A percentile compares a stretch with the other conserved stretches of the same genome.
phyloP scores from a whole-genome alignment of 1,140 invertebrate species.

The Lysiphlebus fabarum region DNA sequence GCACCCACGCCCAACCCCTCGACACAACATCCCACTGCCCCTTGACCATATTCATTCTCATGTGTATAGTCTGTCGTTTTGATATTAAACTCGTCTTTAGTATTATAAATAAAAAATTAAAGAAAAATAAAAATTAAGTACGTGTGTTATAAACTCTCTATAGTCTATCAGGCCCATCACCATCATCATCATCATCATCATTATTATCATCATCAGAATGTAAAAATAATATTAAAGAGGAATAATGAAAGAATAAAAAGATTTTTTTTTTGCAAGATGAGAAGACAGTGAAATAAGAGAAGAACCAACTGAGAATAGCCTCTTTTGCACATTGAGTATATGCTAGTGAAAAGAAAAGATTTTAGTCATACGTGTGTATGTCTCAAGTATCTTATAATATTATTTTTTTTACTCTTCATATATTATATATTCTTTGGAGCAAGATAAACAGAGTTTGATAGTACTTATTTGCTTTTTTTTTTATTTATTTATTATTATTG shows the following conservation, averaged over 20 bases:
- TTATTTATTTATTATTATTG: slow-evolving; percentile 13
- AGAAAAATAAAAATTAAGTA: not conserved
- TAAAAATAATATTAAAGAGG: too few relatives aligned
- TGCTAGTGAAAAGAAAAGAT: not conserved
- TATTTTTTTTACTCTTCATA: too few relatives aligned
- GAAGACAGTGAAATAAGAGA: not conserved
- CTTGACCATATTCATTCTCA: slow-evolving; percentile 11
- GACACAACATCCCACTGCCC: not conserved
- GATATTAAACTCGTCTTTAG: not conserved
- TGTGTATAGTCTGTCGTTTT: too few relatives aligned
- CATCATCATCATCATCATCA: too few relatives aligned
- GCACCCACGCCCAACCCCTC: slow-evolving; percentile 44
- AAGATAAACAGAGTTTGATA: slow-evolving; percentile 45
- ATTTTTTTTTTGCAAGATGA: not conserved
- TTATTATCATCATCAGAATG: too few relatives aligned
- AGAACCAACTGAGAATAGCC: not conserved
- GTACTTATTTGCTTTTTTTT: slow-evolving; percentile 23
- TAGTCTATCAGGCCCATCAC: not conserved
- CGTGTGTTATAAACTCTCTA: not conserved
- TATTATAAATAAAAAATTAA: not conserved
- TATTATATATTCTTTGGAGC: slow-evolving; percentile 29
- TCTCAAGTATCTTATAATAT: slow-evolving; percentile 11
- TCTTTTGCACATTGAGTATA: not conserved
- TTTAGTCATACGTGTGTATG: not conserved
- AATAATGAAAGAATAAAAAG: too few relatives aligned